A percentile compares a stretch with the other conserved stretches of the same genome.
Conservation (phyloP, 2,888 invertebrate genomes). For the Cephus sareptanus region DNA sequence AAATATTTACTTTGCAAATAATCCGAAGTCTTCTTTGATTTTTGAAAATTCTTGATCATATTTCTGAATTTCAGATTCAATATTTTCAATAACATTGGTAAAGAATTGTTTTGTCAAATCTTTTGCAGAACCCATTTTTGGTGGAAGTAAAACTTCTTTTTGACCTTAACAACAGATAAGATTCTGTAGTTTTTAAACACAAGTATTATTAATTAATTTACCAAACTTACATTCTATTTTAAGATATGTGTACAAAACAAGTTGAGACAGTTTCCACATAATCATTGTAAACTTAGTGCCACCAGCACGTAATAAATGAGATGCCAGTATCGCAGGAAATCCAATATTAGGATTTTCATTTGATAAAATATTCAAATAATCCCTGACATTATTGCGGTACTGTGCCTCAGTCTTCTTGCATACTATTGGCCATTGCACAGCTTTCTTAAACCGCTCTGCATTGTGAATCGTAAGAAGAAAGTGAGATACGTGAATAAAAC, state of each 20-base stretch:
- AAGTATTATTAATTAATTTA: conserved; percentile 1
- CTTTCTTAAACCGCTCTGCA: conserved; percentile 45
- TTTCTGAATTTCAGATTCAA: conserved; percentile 11
- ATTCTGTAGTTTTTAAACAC: neutral
- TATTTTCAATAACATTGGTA: conserved; percentile 29
- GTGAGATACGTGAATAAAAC: conserved; percentile 54
- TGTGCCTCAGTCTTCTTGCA: conserved; percentile 56
- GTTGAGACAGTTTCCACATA: conserved; percentile 58
- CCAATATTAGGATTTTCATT: conserved; percentile 52
- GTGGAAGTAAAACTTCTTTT: conserved; percentile 29
- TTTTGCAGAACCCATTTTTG: conserved; percentile 37
- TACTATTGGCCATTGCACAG: conserved; percentile 55
- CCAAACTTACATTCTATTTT: conserved; percentile 40
- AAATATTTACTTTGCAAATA: conserved; percentile 27
- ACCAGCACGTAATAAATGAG: conserved; percentile 55
- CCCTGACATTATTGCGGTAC: conserved; percentile 54
- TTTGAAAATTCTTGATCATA: conserved; percentile 27
- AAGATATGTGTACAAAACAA: conserved; percentile 48
- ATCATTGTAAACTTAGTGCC: conserved; percentile 56
- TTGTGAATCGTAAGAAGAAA: conserved; percentile 56
- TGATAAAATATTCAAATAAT: conserved; percentile 46
- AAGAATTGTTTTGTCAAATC: conserved; percentile 39
- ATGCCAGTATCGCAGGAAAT: conserved; percentile 54
- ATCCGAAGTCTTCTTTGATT: conserved; percentile 23
- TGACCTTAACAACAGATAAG: conserved; percentile 22